Evolutionary conservation across 2,113 vertebrate genomes (phyloP).

Genomic region (Tragelaphus imberbis): DNA sequence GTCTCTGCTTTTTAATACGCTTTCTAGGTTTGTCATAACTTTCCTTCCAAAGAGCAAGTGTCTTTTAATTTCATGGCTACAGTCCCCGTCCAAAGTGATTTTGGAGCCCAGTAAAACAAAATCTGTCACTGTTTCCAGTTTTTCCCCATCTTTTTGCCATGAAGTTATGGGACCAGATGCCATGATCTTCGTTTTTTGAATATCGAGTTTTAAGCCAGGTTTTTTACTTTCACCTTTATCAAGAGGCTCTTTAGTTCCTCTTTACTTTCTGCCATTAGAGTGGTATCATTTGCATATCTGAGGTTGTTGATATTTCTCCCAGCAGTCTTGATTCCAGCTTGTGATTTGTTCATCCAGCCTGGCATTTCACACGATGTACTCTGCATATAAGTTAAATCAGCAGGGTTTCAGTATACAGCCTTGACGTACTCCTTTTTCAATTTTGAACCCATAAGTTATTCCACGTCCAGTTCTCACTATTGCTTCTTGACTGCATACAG

Average conservation of each 20-base stretch:
- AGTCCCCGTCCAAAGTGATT: background rate
- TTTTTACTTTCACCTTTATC: background rate
- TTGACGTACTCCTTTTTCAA: background rate
- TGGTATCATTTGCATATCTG: background rate
- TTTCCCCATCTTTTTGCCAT: background rate
- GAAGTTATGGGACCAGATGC: background rate
- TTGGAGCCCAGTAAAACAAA: background rate
- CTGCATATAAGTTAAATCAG: background rate
- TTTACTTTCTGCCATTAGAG: background rate
- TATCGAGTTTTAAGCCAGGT: background rate
- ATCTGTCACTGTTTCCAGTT: background rate
- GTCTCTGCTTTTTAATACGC: background rate
- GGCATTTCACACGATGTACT: background rate
- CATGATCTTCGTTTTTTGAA: background rate
- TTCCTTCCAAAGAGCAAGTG: background rate
- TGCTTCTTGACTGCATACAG: background rate
- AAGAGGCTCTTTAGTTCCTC: background rate
- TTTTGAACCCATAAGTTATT: background rate
- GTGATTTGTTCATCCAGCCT: background rate
- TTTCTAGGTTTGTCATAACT: background rate
- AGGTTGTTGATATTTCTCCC: background rate
- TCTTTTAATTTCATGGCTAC: background rate
- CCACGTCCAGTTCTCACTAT: background rate
- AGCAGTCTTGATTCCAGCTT: background rate
- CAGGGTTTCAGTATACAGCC: background rate